Evolutionary conservation across 2,888 invertebrate genomes (phyloP), one percentile per base, ranked within the genome.

Genomic region (Drosophila peninsularis): DNA sequence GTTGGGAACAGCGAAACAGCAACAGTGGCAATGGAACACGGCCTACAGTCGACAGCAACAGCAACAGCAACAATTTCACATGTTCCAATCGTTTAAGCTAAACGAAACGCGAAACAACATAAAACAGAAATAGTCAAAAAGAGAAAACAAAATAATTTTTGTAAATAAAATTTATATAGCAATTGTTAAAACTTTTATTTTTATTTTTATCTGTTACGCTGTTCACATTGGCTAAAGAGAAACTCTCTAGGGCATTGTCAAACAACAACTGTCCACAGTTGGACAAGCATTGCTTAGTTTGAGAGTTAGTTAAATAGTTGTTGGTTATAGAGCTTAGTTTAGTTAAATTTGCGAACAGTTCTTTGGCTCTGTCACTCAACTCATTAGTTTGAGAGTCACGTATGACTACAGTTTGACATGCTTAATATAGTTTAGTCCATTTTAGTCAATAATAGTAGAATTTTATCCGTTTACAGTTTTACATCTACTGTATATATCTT

Each of bases 121-220:
- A 27, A 2, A 45, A 36, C 50, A 36, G 14, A 50, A 50, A 50
- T 32, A 55, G 42, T 14, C 11, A 53, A 54, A 36, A 55, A 53
- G 3, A 14, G 52, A 61, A 42, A 24, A 3, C 30, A 14, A 34
- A 19, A 10, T 13, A 57, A 36, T 24, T 50, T 19, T 47, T 74
- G 74, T 74, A 75, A 58, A 71, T 60, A 71, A 66, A 61, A 36
- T 56, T 62, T 21, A n/a, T 34, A 62, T 36, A 30, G 17, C 19
- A 62, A 65, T 37, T 55, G 55, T 53, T 58, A 45, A 50, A 19
- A 17, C 9, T 27, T 9, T 37, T 27, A 52, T 44, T 14, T 37
- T 19, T 44, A 30, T 41, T 27, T 5, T 55, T 27, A 27, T 2
- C n/a, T 13, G 13, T 27, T 39, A 36, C 37, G 37, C 52, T 17